Evolutionary conservation across 2,113 vertebrate species (phyloP), one percentile per base, ranked within the genome.

Genomic region (Macroglossus sobrinus): DNA sequence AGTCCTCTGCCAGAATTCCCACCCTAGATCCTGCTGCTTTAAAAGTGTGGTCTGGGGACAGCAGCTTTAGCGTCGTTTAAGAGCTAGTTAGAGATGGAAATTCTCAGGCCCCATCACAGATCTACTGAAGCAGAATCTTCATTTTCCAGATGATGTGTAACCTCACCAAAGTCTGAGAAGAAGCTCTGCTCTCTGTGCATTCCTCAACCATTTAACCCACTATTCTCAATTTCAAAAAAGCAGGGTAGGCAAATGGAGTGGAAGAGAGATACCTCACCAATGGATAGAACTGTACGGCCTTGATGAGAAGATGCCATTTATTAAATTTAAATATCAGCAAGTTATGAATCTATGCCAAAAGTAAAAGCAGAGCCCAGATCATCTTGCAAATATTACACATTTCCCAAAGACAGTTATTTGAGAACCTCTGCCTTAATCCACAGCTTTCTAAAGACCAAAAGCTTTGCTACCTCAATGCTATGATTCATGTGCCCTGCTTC

Each of bases 1-100:
- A 59, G 96, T 89, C 80, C 80, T 92, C 76, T 86, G 90, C 71
- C 24, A 50, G 40, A 96, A 38, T 47, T 69, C 50, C 35, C n/a
- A 78, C 12, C 13, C 53, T 40, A 38, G 61, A 61, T 10, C 24
- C 63, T 43, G 43, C 10, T n/a, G 33, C 45, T 43, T 43, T 26
- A 12, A 14, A 19, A 63, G 59, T 53, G 50, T 80, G 28, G 21
- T 66, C 40, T n/a, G 59, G 7, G 35, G 22, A 38, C 24, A 69
- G 15, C 14, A 9, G 21, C 21, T 55, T 47, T 8, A 64, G 68
- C 30, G 12, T 14, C 35, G 22, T 11, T 72, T 22, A 26, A 63
- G 63, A 84, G 7, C 64, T 22, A 72, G 35, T 30, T 28, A 63
- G 43, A 93, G 24, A 75, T 9, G 14, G 33, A 89, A 59, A 92